phyloP scores from a whole-genome alignment of 2,113 vertebrate species.

The Geococcyx californianus region DNA sequence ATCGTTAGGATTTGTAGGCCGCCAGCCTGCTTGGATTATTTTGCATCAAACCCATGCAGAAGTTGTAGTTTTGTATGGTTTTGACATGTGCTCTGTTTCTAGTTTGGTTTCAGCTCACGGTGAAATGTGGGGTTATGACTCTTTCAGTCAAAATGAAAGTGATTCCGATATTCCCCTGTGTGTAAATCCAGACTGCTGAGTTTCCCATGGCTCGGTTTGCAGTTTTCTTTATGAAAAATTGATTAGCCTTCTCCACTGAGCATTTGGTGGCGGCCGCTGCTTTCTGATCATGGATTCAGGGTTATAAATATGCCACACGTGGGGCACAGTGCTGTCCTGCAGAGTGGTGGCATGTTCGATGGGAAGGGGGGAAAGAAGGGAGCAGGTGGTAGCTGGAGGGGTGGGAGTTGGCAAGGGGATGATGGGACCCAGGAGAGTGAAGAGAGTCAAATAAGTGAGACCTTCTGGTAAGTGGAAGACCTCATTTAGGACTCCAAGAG shows the following conservation, averaged over 20 bases:
- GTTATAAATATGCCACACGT: not conserved
- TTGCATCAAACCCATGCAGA: constrained; percentile 56
- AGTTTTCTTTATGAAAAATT: constrained; percentile 22
- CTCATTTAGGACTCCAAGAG: fast-evolving
- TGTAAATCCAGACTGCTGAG: constrained; percentile 65
- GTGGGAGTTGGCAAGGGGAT: not conserved
- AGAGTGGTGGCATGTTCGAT: fast-evolving
- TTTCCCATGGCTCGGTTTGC: constrained; percentile 14
- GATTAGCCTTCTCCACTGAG: not conserved
- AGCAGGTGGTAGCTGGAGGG: not conserved
- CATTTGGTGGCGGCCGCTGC: not conserved
- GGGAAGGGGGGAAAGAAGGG: not conserved
- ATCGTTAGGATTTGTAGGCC: constrained; percentile 64
- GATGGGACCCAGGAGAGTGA: not conserved
- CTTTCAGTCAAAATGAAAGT: constrained; percentile 58
- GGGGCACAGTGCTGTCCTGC: not conserved
- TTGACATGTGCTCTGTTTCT: constrained; percentile 64
- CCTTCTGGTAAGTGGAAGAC: not conserved
- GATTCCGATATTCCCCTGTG: constrained; percentile 28
- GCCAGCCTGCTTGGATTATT: constrained; percentile 63
- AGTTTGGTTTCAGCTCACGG: constrained; percentile 41
- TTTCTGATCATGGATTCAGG: fast-evolving
- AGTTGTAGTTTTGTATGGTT: constrained; percentile 23
- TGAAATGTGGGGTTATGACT: constrained; percentile 60
- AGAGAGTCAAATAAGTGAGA: not conserved